phyloP scores from a whole-genome alignment of 2,888 invertebrate species.

The Pycnomerus fuliginosus region DNA sequence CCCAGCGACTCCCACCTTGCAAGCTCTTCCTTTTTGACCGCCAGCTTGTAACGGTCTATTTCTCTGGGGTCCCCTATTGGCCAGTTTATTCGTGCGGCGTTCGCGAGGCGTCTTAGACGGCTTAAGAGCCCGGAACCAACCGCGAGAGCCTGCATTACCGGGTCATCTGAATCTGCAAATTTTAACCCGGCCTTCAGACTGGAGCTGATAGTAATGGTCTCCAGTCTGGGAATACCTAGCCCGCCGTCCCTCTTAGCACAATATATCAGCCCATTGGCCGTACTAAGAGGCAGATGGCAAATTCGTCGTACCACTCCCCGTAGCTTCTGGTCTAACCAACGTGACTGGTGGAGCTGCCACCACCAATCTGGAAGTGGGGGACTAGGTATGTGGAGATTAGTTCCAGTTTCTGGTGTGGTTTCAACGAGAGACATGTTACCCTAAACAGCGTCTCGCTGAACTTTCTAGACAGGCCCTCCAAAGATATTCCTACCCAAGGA shows the following conservation, averaged over 20 bases:
- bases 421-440: conserved; percentile 38
- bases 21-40: conserved; percentile 32
- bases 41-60: too few relatives aligned
- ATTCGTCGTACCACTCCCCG: conserved; percentile 32
- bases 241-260: conserved; percentile 40
- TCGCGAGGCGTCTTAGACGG: conserved; percentile 30
- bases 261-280: conserved; percentile 34
- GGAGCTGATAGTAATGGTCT: conserved; percentile 23
- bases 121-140: conserved; percentile 25
- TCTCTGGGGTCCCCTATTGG: conserved; percentile 19
- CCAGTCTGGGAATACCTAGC: conserved; percentile 38
- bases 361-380: conserved; percentile 1
- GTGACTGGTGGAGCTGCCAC: conserved; percentile 2
- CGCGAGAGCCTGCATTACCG: conserved; percentile 34
- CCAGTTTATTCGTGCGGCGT: conserved; percentile 28
- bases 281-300: conserved; percentile 35
- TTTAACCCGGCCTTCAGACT: conserved; percentile 25
- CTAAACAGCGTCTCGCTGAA: conserved; percentile 29
- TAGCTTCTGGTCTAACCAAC: conserved; percentile 29
- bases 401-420: conserved; percentile 36
- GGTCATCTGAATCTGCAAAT: conserved; percentile 26
- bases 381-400: conserved; percentile 11
- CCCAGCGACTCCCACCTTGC: conserved; percentile 28
- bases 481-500: conserved; percentile 31
- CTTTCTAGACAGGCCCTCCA: conserved; percentile 19